Percentiles rank a stretch among this genome's conserved stretches.
These are phyloP conservation scores for Cyphomyrus plagiostoma DNA, from an alignment of 2,113 vertebrate species.

Conservation along the genomic window DNA sequence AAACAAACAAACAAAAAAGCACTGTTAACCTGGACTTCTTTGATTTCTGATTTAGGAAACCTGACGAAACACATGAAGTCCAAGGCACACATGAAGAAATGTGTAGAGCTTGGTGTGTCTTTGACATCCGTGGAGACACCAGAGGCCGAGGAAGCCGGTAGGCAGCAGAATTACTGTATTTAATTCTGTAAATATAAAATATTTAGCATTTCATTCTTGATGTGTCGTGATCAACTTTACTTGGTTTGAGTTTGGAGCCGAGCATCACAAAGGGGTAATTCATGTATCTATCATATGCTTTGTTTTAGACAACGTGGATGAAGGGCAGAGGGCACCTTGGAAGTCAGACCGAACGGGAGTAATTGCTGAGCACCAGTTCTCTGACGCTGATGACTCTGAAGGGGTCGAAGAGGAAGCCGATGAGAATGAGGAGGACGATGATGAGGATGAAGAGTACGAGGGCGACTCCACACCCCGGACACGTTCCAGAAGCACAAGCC, in stretches of 20 bases:
- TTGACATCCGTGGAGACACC: conserved; percentile 82
- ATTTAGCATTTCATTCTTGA: neutral
- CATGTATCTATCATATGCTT: neutral
- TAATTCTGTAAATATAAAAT: neutral
- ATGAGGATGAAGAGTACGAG: conserved; percentile 89
- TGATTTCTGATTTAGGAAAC: conserved; percentile 68
- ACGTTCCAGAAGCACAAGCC: conserved; percentile 88
- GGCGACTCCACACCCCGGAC: conserved; percentile 89
- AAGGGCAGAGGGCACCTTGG: conserved; percentile 69
- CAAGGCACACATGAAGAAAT: conserved; percentile 99
- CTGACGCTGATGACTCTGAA: conserved; percentile 88
- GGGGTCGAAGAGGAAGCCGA: conserved; percentile 82
- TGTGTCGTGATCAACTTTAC: neutral
- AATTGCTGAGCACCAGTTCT: conserved; percentile 88
- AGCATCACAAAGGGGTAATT: neutral
- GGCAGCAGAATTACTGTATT: conserved; percentile 23
- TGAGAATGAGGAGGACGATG: conserved; percentile 86
- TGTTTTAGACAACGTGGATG: conserved; percentile 58
- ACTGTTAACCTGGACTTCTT: neutral
- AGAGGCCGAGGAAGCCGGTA: conserved; percentile 88
- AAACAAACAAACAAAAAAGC: neutral
- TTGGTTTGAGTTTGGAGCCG: neutral
- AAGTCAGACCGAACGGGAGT: conserved; percentile 64
- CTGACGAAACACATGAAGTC: conserved; percentile 99
- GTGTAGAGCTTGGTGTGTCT: conserved; percentile 91